A percentile compares a stretch with the other conserved stretches of the same genome.
Evolutionary conservation across 2,113 vertebrate genomes (phyloP).

Genomic region (Tragelaphus scriptus): DNA sequence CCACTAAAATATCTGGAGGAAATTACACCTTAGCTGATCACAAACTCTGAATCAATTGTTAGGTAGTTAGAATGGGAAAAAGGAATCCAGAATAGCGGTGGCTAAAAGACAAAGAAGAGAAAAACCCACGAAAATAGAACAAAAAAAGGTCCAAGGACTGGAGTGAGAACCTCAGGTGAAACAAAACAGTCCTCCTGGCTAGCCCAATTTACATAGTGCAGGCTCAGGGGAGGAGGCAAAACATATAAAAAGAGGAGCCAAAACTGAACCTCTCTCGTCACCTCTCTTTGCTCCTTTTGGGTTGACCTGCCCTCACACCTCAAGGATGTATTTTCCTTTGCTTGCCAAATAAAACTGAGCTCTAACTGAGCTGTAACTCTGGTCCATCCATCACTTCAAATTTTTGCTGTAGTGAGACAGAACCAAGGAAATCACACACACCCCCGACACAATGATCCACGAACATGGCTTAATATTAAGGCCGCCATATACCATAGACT

Average conservation of each 20-base stretch:
- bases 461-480: background rate
- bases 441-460: background rate
- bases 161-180: background rate
- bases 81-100: background rate
- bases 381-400: no score
- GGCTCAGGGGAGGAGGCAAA: background rate
- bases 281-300: background rate
- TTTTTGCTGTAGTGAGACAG: background rate
- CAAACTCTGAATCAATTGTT: background rate
- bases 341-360: background rate
- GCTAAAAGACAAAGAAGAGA: background rate
- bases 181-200: background rate
- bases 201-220: fast-evolving
- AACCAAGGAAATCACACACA: background rate
- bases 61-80: background rate
- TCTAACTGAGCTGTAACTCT: background rate
- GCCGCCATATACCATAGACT: background rate
- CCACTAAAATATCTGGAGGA: background rate
- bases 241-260: background rate
- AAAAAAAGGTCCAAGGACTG: background rate
- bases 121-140: background rate
- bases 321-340: background rate
- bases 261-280: background rate
- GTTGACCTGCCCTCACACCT: background rate
- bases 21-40: background rate